Conservation (phyloP, 2,113 vertebrate species). For the Pseudorectes ferrugineus region DNA sequence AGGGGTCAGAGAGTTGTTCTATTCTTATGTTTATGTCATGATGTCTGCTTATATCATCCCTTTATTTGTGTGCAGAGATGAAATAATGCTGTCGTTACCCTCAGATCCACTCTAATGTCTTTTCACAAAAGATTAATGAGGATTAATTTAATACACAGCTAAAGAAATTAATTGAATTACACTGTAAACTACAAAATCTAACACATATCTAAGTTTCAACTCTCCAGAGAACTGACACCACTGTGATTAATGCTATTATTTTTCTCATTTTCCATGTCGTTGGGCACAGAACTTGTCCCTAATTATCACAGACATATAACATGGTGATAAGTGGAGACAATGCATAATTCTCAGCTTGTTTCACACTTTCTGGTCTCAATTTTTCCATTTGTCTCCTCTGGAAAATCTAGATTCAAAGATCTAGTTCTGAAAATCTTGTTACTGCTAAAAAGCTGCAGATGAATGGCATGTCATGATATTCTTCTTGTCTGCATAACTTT, state of each 20-base stretch:
- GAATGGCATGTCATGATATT: background rate
- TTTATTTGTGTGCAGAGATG: background rate
- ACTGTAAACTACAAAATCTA: background rate
- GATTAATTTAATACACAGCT: background rate
- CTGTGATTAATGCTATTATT: background rate
- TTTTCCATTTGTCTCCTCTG: background rate
- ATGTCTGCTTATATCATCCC: background rate
- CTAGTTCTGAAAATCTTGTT: background rate
- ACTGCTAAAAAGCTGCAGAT: background rate
- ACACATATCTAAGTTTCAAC: background rate
- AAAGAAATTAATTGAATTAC: background rate
- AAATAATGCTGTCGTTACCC: background rate
- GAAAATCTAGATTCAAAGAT: background rate
- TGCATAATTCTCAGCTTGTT: background rate
- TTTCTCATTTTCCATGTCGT: background rate
- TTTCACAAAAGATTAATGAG: background rate
- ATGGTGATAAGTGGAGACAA: background rate
- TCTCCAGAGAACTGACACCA: background rate
- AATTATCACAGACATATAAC: background rate
- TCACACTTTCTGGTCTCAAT: background rate
- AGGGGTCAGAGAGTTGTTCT: background rate
- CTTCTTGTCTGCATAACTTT: background rate
- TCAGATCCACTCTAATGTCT: background rate
- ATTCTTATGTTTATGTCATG: background rate
- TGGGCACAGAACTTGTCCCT: background rate